phyloP scores from a whole-genome alignment of 2,888 invertebrate species.

The Volucella inanis region DNA sequence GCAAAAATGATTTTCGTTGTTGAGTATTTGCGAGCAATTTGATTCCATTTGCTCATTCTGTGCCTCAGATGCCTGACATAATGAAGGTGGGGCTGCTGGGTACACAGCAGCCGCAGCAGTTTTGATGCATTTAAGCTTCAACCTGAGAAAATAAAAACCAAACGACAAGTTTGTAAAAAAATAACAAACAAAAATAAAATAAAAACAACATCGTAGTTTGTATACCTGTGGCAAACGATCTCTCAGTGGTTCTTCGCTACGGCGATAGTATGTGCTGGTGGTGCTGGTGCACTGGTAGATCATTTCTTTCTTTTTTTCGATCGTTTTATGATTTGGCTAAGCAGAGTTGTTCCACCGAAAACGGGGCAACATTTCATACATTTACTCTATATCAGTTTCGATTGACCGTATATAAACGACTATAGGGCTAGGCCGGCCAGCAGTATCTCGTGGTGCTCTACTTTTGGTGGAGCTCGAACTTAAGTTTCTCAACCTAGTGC shows the following conservation, averaged over 20 bases:
- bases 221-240: slow-evolving; percentile 63
- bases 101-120: slow-evolving; percentile 62
- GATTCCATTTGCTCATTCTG: slow-evolving; percentile 62
- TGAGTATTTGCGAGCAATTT: slow-evolving; percentile 62
- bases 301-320: slow-evolving; percentile 66
- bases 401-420: slow-evolving; percentile 84
- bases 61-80: slow-evolving; percentile 64
- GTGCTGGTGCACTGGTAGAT: slow-evolving; percentile 72
- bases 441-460: slow-evolving; percentile 83
- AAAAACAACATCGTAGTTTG: slow-evolving; percentile 55
- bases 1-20: slow-evolving; percentile 55
- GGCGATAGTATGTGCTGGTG: slow-evolving; percentile 68
- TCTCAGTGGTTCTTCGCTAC: slow-evolving; percentile 72
- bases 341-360: slow-evolving; percentile 65
- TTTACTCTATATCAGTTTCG: slow-evolving; percentile 78
- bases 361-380: slow-evolving; percentile 70
- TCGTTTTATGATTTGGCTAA: slow-evolving; percentile 69
- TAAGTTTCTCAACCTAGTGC: slow-evolving; percentile 54
- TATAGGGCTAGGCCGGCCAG: slow-evolving; percentile 83
- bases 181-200: slow-evolving; percentile 53
- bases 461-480: slow-evolving; percentile 80
- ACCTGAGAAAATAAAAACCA: slow-evolving; percentile 61
- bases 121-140: slow-evolving; percentile 68
- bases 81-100: slow-evolving; percentile 74
- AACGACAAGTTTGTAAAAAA: slow-evolving; percentile 50